Conservation (phyloP, 2,113 vertebrate genomes). For the Brienomyrus brachyistius region DNA sequence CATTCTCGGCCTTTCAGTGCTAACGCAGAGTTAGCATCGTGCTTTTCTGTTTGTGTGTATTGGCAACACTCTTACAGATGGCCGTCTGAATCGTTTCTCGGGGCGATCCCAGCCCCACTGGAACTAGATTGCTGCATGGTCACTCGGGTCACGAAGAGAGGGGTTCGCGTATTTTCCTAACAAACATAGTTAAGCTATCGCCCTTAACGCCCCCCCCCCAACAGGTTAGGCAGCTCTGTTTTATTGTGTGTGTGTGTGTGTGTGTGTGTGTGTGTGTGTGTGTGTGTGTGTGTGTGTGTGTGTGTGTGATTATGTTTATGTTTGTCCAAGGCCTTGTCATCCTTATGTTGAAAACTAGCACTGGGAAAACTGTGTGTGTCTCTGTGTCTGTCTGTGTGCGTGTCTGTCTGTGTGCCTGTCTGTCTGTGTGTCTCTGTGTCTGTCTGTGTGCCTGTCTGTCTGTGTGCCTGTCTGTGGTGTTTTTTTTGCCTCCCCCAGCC, state of each 20-base stretch:
- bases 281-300: not conserved
- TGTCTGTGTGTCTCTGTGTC: too few relatives aligned
- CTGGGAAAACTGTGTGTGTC: too few relatives aligned
- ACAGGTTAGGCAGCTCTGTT: not conserved
- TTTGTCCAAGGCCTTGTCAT: not conserved
- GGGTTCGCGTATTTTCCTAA: not conserved
- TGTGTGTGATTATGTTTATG: not conserved
- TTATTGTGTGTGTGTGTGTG: not conserved
- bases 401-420: too few relatives aligned
- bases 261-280: too few relatives aligned
- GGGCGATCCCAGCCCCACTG: not conserved
- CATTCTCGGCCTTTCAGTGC: not conserved
- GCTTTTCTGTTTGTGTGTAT: not conserved
- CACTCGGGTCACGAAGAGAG: not conserved
- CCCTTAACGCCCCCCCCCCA: not conserved
- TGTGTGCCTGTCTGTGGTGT: too few relatives aligned
- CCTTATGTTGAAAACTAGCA: not conserved
- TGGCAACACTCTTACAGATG: not conserved
- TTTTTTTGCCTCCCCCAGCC: not conserved
- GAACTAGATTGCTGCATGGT: not conserved
- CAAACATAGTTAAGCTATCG: not conserved
- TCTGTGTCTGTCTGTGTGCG: too few relatives aligned
- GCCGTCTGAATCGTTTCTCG: not conserved
- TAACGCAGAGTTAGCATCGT: not conserved
- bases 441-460: too few relatives aligned